phyloP scores from a whole-genome alignment of 1,140 invertebrate genomes.

The Teleogryllus occipitalis region DNA sequence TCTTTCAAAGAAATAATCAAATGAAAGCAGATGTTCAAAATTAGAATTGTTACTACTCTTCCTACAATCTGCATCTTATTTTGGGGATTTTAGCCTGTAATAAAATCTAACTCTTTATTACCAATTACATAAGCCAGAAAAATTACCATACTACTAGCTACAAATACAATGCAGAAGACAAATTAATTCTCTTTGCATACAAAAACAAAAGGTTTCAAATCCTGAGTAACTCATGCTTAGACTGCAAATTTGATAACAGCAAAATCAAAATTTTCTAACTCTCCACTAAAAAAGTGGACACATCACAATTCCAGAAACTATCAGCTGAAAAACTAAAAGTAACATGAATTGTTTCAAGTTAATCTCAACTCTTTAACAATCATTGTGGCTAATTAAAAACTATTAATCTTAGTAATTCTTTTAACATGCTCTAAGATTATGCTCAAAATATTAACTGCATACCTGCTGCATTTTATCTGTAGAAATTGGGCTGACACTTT shows the following conservation, averaged over 20 bases:
- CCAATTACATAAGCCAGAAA: neutral
- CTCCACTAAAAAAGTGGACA: neutral
- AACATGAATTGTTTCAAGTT: neutral
- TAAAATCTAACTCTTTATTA: no score
- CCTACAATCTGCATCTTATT: no score
- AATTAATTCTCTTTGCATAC: no score
- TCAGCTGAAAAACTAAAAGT: neutral
- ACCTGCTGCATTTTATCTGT: slow-evolving; percentile 31
- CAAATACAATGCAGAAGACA: neutral
- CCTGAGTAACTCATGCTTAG: no score
- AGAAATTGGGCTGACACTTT: slow-evolving; percentile 31
- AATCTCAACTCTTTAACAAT: neutral
- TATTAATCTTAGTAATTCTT: neutral
- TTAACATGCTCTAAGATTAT: neutral
- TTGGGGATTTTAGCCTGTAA: no score
- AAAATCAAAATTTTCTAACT: no score
- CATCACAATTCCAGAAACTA: neutral
- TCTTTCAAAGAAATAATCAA: no score
- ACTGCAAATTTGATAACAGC: no score
- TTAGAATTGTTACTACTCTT: no score
- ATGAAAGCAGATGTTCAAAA: no score
- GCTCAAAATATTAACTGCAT: neutral
- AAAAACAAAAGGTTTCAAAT: neutral
- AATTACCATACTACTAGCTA: neutral
- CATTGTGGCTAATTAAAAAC: neutral